Conservation (phyloP, 2,113 vertebrate genomes). For the Montifringilla adamsi region DNA sequence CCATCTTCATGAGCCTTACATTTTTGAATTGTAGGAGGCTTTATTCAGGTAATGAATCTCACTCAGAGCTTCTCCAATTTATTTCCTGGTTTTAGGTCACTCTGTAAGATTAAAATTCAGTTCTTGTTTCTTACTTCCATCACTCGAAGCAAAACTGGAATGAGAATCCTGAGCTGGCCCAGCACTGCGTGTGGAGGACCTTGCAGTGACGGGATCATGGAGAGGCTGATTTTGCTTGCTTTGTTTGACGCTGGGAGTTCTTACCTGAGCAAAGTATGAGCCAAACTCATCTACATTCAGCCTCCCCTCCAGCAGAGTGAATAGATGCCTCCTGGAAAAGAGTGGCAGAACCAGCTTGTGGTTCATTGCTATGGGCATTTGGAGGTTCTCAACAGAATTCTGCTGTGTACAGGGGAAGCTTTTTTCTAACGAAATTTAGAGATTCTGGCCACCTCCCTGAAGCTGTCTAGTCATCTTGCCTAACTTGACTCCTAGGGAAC, state of each 20-base stretch:
- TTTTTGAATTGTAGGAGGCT: background rate
- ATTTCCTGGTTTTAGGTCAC: background rate
- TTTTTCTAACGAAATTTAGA: background rate
- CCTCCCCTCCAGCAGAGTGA: background rate
- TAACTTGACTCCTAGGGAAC: background rate
- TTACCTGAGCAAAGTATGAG: rapidly evolving
- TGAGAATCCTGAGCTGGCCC: background rate
- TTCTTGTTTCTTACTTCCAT: background rate
- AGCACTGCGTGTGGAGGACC: background rate
- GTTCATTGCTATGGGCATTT: rapidly evolving
- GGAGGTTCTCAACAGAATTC: background rate
- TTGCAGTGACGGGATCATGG: background rate
- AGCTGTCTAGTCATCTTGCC: background rate
- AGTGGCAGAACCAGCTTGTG: background rate
- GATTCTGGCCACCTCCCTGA: background rate
- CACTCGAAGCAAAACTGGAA: background rate
- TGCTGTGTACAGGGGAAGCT: background rate
- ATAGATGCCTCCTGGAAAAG: background rate
- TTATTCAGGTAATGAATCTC: background rate
- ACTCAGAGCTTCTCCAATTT: background rate
- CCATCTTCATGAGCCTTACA: background rate
- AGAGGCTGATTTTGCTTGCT: background rate
- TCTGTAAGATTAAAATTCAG: background rate
- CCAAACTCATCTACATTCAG: background rate
- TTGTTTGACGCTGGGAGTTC: background rate